A percentile compares a stretch with the other conserved stretches of the same genome.
phyloP scores from a whole-genome alignment of 2,113 vertebrate genomes.

The Xiphophorus couchianus region DNA sequence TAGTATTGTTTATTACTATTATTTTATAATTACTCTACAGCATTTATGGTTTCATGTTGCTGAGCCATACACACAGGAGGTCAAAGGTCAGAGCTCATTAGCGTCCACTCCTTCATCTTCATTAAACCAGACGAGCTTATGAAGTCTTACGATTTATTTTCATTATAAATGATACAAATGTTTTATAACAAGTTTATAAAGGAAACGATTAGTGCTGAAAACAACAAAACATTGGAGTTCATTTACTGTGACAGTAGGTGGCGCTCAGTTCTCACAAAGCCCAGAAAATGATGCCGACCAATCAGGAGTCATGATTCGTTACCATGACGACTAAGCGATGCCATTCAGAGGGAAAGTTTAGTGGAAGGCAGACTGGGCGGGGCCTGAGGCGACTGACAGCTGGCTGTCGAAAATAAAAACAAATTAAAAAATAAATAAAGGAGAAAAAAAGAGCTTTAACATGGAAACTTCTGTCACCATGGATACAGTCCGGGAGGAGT shows the following conservation, averaged over 20 bases:
- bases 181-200: slow-evolving; percentile 57
- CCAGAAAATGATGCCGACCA: slow-evolving; percentile 43
- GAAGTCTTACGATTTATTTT: slow-evolving; percentile 53
- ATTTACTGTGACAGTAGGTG: slow-evolving; percentile 59
- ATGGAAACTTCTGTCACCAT: slow-evolving; percentile 7
- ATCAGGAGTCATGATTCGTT: slow-evolving; percentile 20
- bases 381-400: slow-evolving; percentile 5
- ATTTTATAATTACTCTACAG: no score
- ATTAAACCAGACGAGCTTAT: not conserved
- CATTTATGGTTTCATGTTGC: no score
- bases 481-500: slow-evolving; percentile 5
- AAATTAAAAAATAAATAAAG: slow-evolving; percentile 23
- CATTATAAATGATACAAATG: slow-evolving; percentile 53
- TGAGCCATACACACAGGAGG: no score
- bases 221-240: slow-evolving; percentile 18
- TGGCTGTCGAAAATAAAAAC: not conserved
- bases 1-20: no score
- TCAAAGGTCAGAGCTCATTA: no score
- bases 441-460: slow-evolving; percentile 16
- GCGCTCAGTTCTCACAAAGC: slow-evolving; percentile 21
- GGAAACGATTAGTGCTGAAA: slow-evolving; percentile 49
- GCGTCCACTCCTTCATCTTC: no score
- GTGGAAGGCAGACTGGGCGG: slow-evolving; percentile 12
- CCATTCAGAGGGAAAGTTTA: not conserved
- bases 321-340: slow-evolving; percentile 6